Evolutionary conservation across 2,888 invertebrate genomes (phyloP).

Genomic region (Phasia obesa): DNA sequence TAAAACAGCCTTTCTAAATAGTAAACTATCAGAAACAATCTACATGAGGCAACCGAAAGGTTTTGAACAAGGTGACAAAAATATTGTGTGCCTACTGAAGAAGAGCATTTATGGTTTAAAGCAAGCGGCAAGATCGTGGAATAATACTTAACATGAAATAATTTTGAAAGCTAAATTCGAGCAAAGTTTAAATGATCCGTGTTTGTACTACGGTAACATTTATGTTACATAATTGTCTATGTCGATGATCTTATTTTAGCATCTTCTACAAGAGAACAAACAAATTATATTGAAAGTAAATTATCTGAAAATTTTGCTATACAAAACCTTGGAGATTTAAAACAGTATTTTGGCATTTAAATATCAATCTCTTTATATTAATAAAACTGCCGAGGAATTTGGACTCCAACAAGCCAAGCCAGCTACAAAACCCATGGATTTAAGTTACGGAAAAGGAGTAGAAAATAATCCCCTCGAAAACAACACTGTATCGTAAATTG

Average conservation of each 20-base stretch:
- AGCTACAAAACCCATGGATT: slow-evolving; percentile 52
- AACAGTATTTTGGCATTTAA: slow-evolving; percentile 56
- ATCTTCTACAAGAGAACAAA: slow-evolving; percentile 5
- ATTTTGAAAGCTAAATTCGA: slow-evolving; percentile 24
- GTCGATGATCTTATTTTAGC: slow-evolving; percentile 26
- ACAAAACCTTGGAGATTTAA: slow-evolving; percentile 55
- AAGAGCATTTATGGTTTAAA: slow-evolving; percentile 67
- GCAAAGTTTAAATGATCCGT: slow-evolving; percentile 31
- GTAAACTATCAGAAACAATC: slow-evolving; percentile 51
- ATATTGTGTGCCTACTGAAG: slow-evolving; percentile 60
- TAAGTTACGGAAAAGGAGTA: slow-evolving; percentile 62
- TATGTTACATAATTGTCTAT: slow-evolving; percentile 19
- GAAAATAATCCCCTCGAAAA: not conserved
- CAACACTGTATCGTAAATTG: not conserved
- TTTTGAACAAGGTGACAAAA: slow-evolving; percentile 44
- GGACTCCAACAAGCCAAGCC: slow-evolving; percentile 62
- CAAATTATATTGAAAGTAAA: slow-evolving; percentile 22
- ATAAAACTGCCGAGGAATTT: slow-evolving; percentile 63
- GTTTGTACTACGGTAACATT: slow-evolving; percentile 14
- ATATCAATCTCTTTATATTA: slow-evolving; percentile 59
- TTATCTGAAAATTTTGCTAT: slow-evolving; percentile 52
- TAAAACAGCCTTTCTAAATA: no score
- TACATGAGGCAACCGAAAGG: slow-evolving; percentile 70
- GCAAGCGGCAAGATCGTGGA: slow-evolving; percentile 68
- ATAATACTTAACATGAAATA: slow-evolving; percentile 51